Evolutionary conservation across 2,888 invertebrate genomes (phyloP), one percentile per base, ranked within the genome.

Genomic region (Muschampia plurimacula): DNA sequence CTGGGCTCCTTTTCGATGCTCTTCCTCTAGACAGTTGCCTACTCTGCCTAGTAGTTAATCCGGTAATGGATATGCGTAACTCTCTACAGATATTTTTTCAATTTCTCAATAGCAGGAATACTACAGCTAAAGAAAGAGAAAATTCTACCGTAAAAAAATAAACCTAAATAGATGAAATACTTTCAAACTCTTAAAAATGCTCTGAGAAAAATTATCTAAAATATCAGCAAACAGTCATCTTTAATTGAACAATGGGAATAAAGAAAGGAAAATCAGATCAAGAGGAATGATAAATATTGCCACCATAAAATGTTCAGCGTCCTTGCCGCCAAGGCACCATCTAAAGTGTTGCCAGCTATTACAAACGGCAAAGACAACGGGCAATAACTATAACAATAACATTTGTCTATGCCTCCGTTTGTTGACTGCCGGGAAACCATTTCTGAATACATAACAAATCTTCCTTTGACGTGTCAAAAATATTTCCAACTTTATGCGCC

Each of bases 341-440:
- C 76, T 81, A 83, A 89, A 89, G 88, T 89, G 89, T 88, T 86
- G 83, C 83, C 84, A 87, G 84, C 85, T 86, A 88, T 87, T 84
- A 85, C 84, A 77, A 86, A 83, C 81, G 84, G 81, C 82, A 81
- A 83, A 85, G 85, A 85, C 86, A 84, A 85, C 81, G 77, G 77
- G 81, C 85, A 86, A 90, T 90, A 89, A 89, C 89, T 85, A 86
- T 92, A 90, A 90, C 87, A 84, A 84, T 92, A 89, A 91, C 86
- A 84, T 87, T 89, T 86, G 84, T 87, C 87, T 87, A 83, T 79
- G 80, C 79, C 78, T 81, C 81, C 82, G 81, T 82, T 84, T 84
- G 84, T 86, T 85, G 84, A 86, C 85, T 82, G 81, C 83, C 79
- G 80, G 76, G 77, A 81, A 84, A 85, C 82, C 84, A 86, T 87